A percentile compares a stretch with the other conserved stretches of the same genome.
These are phyloP conservation scores for Coracopsis vasa DNA, from an alignment of 2,113 vertebrate genomes.

Conservation along the genomic window DNA sequence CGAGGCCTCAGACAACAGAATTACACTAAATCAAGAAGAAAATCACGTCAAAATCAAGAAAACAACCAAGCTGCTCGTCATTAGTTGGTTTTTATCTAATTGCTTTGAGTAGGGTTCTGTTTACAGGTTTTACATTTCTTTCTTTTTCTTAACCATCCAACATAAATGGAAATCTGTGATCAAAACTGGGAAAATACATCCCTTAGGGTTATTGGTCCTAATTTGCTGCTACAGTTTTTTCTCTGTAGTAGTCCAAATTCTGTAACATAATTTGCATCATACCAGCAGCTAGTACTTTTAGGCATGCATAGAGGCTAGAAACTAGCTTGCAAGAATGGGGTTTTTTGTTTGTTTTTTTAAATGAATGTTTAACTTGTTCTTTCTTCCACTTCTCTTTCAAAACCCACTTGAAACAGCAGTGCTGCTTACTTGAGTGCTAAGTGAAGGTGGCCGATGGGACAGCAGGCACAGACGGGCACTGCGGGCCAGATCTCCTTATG, in stretches of 20 bases:
- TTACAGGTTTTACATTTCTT: background rate
- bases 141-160: background rate
- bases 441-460: background rate
- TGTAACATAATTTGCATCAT: background rate
- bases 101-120: background rate
- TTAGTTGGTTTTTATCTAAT: background rate
- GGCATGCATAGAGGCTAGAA: background rate
- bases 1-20: background rate
- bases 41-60: background rate
- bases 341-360: background rate
- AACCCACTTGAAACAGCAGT: background rate
- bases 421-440: background rate
- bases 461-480: background rate
- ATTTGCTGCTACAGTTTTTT: background rate
- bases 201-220: background rate
- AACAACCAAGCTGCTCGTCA: background rate
- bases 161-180: background rate
- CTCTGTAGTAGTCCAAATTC: background rate
- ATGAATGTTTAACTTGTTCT: background rate
- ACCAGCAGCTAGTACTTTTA: slow-evolving; percentile 12
- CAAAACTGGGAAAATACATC: background rate
- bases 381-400: background rate
- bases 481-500: background rate
- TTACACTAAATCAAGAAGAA: background rate
- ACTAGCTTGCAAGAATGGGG: background rate